A percentile compares a stretch with the other conserved stretches of the same genome.
These are phyloP conservation scores for Heliconius congener DNA, from an alignment of 1,140 invertebrate species.

Conservation along the genomic window DNA sequence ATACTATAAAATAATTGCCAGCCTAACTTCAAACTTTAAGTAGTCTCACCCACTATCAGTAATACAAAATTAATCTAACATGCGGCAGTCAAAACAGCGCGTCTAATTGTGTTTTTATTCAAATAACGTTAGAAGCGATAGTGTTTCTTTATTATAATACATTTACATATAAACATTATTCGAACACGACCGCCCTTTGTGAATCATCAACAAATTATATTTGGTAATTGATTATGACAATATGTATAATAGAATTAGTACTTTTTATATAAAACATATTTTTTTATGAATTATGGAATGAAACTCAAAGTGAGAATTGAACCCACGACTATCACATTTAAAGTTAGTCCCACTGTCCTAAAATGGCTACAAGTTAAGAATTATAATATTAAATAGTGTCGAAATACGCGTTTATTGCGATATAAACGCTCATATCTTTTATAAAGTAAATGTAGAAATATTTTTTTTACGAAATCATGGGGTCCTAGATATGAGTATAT, in stretches of 20 bases:
- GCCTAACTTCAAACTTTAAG: conserved; percentile 30
- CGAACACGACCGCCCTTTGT: conserved; percentile 3
- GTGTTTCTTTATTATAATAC: conserved; percentile 24
- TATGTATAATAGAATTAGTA: background rate
- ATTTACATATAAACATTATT: conserved; percentile 22
- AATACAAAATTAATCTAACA: conserved; percentile 50
- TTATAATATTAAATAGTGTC: no score
- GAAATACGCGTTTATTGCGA: no score
- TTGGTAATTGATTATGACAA: conserved; percentile 19
- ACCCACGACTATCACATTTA: no score
- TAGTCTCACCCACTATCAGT: conserved; percentile 37
- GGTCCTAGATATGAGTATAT: no score
- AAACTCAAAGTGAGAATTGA: no score
- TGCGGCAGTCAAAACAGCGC: conserved; percentile 51
- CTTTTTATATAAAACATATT: no score
- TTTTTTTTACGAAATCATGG: no score
- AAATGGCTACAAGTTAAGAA: no score
- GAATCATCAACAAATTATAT: conserved; percentile 33
- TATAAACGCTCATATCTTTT: no score
- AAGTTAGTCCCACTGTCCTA: no score
- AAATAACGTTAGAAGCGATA: conserved; percentile 46
- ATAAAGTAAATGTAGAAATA: no score
- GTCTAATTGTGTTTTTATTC: conserved; percentile 64
- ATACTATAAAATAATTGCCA: background rate
- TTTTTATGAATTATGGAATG: no score